Percentiles rank a stretch among this genome's conserved stretches.
These are phyloP conservation scores for Morpho helenor DNA, from an alignment of 2,888 invertebrate genomes.

Conservation along the genomic window DNA sequence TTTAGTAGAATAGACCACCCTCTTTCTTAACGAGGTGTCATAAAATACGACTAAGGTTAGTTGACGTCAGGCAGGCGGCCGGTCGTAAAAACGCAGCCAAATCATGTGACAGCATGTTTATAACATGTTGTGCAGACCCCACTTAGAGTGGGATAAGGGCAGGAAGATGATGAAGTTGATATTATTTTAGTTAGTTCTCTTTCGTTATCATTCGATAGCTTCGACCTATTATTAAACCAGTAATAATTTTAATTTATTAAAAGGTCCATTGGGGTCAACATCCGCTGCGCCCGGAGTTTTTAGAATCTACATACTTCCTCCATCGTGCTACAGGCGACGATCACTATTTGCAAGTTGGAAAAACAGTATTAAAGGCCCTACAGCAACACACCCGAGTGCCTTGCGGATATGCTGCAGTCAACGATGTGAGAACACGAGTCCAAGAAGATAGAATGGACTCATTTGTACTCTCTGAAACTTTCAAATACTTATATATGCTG, in stretches of 20 bases:
- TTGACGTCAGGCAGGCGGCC: no score
- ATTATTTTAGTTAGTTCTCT: no score
- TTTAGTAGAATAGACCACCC: no score
- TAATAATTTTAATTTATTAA: conserved; percentile 37
- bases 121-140: no score
- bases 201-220: no score
- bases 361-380: conserved; percentile 91
- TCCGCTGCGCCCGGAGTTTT: conserved; percentile 96
- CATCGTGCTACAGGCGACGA: conserved; percentile 97
- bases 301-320: conserved; percentile 98
- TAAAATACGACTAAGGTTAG: no score
- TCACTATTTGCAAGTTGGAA: conserved; percentile 95
- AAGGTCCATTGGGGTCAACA: conserved; percentile 99
- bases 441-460: conserved; percentile 99
- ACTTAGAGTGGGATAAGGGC: no score
- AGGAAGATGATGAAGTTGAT: no score
- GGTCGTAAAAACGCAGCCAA: no score
- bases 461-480: conserved; percentile 97
- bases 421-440: conserved; percentile 92
- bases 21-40: no score
- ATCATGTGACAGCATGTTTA: no score
- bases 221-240: no score
- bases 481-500: conserved; percentile 96
- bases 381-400: conserved; percentile 95
- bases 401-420: conserved; percentile 98